Base-by-base conservation (phyloP, 2,888 invertebrate species). In the Yponomeuta cagnagella region DNA sequence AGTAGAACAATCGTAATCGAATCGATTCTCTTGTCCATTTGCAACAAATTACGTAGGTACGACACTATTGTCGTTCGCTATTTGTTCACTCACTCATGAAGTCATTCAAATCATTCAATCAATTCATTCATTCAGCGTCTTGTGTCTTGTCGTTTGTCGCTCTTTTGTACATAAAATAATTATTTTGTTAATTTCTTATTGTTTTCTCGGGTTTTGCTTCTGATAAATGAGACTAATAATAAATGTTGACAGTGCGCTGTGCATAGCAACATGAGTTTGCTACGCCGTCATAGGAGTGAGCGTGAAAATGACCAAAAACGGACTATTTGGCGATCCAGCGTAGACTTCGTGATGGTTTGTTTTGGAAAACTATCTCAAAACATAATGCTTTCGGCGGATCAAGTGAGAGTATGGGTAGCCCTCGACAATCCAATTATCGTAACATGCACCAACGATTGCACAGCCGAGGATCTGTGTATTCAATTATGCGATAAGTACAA, bases 391-490 rank as follows among this genome's bases (percentile, higher is more conserved):
- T 80, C 78, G 74, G 67, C 71, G 52, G 70, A 74, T 12, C n/a
- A 70, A 3, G 72, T 90, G 69, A 85, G 90, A 76, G 89, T 90
- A 69, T 90, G 89, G 71, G 89, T 91, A 74, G 89, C 90, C 71
- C 86, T 81, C 72, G 89, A 90, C 74, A 83, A 86, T 30, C 85
- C 89, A 58, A 87, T 86, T 75, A 79, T 84, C 72, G 82, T 87
- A 88, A 92, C 81, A 83, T 91, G 91, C 74, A 86, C 90, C 10
- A 86, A 78, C 74, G 82, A 81, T 31, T 81, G 83, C 73, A 90
- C 93, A 63, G 94, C 94, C 48, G 97, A 97, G 83, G 95, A 96
- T 78, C 91, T 96, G 63, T 95, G 96, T 79, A 93, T 94, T 75
- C 83, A 93, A 80, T 88, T 96, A 74, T 96, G 96, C 79, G 95